These are phyloP conservation scores for Sciurus carolinensis DNA, from an alignment of 2,797 vertebrate genomes.

Conservation along the genomic window DNA sequence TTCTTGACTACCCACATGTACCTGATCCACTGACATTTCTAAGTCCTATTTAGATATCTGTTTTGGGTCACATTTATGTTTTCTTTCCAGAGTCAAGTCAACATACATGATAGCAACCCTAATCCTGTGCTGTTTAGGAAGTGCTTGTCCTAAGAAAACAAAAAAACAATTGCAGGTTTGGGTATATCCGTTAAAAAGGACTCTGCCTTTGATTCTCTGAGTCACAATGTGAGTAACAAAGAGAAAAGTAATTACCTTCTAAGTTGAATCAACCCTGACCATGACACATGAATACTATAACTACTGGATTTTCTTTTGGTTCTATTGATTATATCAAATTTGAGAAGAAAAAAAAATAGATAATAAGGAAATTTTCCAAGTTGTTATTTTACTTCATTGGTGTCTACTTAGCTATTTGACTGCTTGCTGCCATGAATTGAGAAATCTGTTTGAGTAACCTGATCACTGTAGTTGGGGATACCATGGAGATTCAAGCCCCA, in stretches of 20 bases:
- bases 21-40: neutral
- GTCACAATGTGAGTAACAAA: neutral
- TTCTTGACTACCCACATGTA: neutral
- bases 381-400: neutral
- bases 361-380: neutral
- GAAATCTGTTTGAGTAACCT: constrained; percentile 36
- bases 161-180: neutral
- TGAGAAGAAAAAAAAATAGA: neutral
- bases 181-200: neutral
- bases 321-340: neutral
- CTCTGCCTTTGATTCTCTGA: neutral
- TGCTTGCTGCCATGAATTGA: neutral
- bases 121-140: neutral
- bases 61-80: neutral
- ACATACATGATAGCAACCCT: neutral
- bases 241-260: neutral
- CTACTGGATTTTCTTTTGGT: neutral
- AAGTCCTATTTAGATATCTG: neutral
- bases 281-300: neutral
- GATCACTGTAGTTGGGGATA: neutral
- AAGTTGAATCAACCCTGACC: neutral
- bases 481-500: neutral
- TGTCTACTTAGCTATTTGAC: neutral
- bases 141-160: neutral
- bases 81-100: neutral